These are phyloP conservation scores for Phaedon cochleariae DNA, from an alignment of 2,888 invertebrate genomes.

Conservation along the genomic window DNA sequence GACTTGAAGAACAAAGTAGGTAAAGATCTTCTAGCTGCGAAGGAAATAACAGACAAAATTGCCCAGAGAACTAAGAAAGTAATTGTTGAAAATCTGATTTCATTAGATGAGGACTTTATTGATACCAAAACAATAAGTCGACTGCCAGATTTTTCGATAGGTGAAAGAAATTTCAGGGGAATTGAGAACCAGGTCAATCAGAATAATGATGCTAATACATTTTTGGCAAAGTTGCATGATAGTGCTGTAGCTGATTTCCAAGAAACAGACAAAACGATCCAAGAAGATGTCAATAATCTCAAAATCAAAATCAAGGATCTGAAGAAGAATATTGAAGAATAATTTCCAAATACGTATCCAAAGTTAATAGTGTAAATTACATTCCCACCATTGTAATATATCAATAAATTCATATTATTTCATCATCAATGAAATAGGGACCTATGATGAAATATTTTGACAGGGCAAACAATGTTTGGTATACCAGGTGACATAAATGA, in stretches of 20 bases:
- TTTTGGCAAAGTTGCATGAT: neutral
- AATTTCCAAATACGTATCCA: neutral
- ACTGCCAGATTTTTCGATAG: neutral
- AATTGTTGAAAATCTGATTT: neutral
- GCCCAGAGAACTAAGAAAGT: slow-evolving; percentile 15
- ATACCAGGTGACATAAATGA: no score
- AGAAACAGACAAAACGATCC: slow-evolving; percentile 8
- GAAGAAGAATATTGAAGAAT: neutral
- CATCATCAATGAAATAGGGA: no score
- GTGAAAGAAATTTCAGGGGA: neutral
- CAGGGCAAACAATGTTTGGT: no score
- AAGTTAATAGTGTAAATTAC: no score
- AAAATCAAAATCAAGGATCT: slow-evolving; percentile 2
- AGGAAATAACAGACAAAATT: slow-evolving; percentile 4
- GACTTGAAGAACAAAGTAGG: slow-evolving; percentile 6
- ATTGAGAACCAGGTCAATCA: neutral
- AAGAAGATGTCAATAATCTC: slow-evolving; percentile 10
- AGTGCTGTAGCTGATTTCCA: slow-evolving; percentile 7
- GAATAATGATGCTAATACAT: neutral
- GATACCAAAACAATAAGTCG: neutral
- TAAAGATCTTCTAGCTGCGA: slow-evolving; percentile 11
- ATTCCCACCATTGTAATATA: no score
- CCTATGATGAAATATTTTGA: no score
- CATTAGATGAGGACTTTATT: neutral
- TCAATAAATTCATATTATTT: no score